Base-by-base conservation (phyloP, 2,888 invertebrate genomes). In the Drosophila nr. fundita region DNA sequence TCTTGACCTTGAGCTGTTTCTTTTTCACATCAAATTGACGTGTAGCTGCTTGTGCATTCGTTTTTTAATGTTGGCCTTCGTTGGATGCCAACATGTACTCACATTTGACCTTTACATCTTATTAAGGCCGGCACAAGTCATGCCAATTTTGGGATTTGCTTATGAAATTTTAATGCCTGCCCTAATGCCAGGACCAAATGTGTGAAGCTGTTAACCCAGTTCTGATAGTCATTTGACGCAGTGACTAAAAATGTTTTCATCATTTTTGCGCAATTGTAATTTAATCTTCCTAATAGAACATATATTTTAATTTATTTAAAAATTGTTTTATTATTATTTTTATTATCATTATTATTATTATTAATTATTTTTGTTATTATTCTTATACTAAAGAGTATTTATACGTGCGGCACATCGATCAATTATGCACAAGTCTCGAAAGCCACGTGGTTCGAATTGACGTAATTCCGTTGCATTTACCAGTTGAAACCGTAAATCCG, bases 21-120 rank as follows among this genome's bases (percentile, higher is more conserved):
- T 48, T 48, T 36, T 32, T 6, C 29, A 30, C 29, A n/a, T 59
- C 8, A n/a, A 8, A 11, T 29, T 40, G 18, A n/a, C 38, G 18
- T 27, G 45, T 15, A n/a, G 15, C 11, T 13, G 27, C 10, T 27
- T 32, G n/a, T 32, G 49, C 15, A 32, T 49, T 54, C 13, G 32
- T 13, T 53, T 38, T 32, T 4, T 42, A 34, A 30, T 24, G 13
- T 21, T 60, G 32, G 8, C 60, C 42, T 67, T 45, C 27, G 18
- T 38, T 68, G 21, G 13, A 32, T 32, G 29, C 32, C 29, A 34
- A 55, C 21, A 24, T 55, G 15, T 48, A 61, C 34, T 48, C 30
- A 36, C 30, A 48, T 34, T 74, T 63, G 62, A 68, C 68, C 68
- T 73, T 68, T 68, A 11, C 8, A 55, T 34, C 48, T 30, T 49